Evolutionary conservation across 2,888 invertebrate species (phyloP), one percentile per base, ranked within the genome.

Genomic region (Hyles lineata): DNA sequence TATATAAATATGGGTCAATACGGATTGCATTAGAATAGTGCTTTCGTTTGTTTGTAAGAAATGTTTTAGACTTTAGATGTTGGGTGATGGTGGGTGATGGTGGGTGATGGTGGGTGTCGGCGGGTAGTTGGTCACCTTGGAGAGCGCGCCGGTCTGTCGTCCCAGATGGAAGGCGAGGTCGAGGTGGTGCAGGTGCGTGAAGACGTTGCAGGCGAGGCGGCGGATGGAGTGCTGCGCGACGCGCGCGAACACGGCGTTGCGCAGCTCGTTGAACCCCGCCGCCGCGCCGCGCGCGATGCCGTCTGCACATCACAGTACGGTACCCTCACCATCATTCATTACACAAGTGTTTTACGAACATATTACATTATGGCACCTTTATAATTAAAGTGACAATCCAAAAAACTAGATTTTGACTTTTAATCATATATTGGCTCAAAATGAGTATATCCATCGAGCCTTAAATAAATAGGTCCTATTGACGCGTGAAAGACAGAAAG

Each of bases 171-270:
- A 99, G 76, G 97, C 96, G 75, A 99, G 95, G 92, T 99, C 99
- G 79, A 99, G 94, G 85, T 97, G 97, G 90, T 99, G 99, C 72
- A 99, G 95, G 92, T 99, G 99, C 35, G 97, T 93, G 91, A 99
- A 99, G 52, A 99, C 99, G 89, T 98, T 98, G 88, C 96, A 97
- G 0, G 99, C 99, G 75, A 99, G 97, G 90, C 96, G 96, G 70
- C 99, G 95, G 79, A 99, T 99, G 23, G 99, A 99, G 91, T 98
- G 97, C 87, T 99, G 99, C 0, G 99, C 99, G 8, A 99, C 99
- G 88, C 96, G 97, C 1, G 99, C 99, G 94, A 99, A 99, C 67
- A 99, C 98, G 0, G 99, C 99, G 95, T 99, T 99, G 55, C 99
- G 95, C 23, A 99, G 90, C 94, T 99, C 99, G 92, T 99, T 99